A percentile compares a stretch with the other conserved stretches of the same genome.
These are phyloP conservation scores for Physella acuta DNA, from an alignment of 1,140 invertebrate species.

Conservation along the genomic window DNA sequence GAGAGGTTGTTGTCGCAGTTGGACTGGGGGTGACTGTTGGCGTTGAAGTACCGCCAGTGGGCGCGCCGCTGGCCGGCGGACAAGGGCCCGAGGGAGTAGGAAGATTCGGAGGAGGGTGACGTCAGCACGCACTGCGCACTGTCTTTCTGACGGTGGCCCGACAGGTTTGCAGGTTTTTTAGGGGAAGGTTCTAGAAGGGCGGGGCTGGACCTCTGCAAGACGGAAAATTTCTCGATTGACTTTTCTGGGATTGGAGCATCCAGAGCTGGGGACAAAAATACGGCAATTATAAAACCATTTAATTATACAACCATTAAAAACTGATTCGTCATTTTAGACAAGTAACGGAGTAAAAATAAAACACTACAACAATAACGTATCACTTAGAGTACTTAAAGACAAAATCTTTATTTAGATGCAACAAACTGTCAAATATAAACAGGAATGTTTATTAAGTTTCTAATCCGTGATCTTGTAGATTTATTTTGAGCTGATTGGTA, in stretches of 20 bases:
- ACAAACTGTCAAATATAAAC: no score
- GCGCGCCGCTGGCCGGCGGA: slow-evolving; percentile 21
- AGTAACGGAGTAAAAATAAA: no score
- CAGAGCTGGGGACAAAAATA: slow-evolving; percentile 6
- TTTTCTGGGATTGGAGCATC: background rate
- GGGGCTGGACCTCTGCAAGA: slow-evolving; percentile 35
- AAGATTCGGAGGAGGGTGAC: background rate
- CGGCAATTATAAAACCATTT: background rate
- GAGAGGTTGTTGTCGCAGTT: slow-evolving; percentile 25
- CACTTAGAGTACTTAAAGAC: no score
- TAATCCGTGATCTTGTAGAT: no score
- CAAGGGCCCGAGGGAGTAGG: background rate
- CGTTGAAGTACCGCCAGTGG: slow-evolving; percentile 25
- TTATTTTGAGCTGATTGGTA: no score
- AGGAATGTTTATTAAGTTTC: no score
- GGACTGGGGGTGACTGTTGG: slow-evolving; percentile 25
- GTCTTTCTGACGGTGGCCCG: slow-evolving; percentile 69
- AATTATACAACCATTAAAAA: background rate
- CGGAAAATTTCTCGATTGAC: slow-evolving; percentile 23
- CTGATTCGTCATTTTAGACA: background rate
- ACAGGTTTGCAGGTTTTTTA: slow-evolving; percentile 70
- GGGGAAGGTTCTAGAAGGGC: slow-evolving; percentile 36
- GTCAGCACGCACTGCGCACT: slow-evolving; percentile 42
- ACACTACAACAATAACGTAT: no score
- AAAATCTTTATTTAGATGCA: no score